A percentile compares a stretch with the other conserved stretches of the same genome.
Conservation (phyloP, 37 sponge, comb jelly and placozoan species). For the Agelas oroides region DNA sequence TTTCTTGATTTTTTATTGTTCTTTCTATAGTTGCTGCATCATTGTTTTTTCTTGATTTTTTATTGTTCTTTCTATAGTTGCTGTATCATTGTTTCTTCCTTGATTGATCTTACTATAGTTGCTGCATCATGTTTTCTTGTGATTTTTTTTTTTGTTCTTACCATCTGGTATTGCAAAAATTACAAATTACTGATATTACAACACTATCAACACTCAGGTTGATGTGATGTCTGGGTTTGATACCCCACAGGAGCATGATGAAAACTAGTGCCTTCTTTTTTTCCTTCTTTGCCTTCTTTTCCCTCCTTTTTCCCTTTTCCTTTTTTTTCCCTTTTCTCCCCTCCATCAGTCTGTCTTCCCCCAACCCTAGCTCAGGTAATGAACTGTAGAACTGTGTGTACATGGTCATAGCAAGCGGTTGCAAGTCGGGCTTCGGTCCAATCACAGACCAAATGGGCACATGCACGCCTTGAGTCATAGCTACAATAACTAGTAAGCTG, state of each 20-base stretch:
- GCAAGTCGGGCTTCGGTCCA: too few species aligned
- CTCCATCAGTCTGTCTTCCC: neutral
- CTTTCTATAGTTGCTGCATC: too few species aligned
- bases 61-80: neutral
- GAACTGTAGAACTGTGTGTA: too few species aligned
- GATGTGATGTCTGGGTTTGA: neutral
- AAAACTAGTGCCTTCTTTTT: neutral
- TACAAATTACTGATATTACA: neutral
- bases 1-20: too few species aligned
- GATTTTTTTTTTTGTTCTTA: neutral
- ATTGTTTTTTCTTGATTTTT: too few species aligned
- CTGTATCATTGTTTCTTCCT: too few species aligned
- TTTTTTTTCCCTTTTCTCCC: neutral
- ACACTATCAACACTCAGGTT: neutral
- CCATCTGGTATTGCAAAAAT: neutral
- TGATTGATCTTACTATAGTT: too few species aligned
- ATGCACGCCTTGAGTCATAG: too few species aligned
- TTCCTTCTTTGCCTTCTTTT: slow-evolving; percentile 4
- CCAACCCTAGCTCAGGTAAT: slow-evolving; percentile 5
- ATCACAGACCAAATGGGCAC: too few species aligned
- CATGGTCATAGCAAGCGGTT: too few species aligned
- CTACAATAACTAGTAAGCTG: too few species aligned
- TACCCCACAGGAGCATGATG: neutral
- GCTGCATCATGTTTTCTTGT: too few species aligned
- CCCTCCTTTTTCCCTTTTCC: neutral